A percentile compares a stretch with the other conserved stretches of the same genome.
phyloP scores from a whole-genome alignment of 64 coral and sea anemone genomes.

The Anthopleura sola region DNA sequence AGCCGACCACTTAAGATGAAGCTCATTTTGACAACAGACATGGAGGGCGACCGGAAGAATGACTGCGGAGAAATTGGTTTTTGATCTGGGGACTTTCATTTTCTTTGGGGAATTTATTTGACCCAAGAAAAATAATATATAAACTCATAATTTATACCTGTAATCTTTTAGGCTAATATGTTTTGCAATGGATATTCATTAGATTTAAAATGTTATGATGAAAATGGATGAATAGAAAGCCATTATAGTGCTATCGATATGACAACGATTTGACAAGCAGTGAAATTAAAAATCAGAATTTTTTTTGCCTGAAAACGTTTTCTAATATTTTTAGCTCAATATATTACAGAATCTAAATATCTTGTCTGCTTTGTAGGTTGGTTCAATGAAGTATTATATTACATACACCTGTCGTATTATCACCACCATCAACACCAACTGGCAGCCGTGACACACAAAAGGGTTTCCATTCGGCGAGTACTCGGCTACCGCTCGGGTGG shows the following conservation, averaged over 20 bases:
- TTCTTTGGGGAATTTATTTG: too few species aligned
- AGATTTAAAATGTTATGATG: neutral
- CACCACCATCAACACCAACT: neutral
- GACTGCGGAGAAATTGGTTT: neutral
- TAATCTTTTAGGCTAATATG: too few species aligned
- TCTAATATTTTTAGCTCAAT: too few species aligned
- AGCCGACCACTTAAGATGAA: too few species aligned
- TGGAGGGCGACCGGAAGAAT: neutral
- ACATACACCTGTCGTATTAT: neutral
- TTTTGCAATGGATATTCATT: too few species aligned
- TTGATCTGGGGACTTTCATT: neutral
- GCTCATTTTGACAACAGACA: neutral
- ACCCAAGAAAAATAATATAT: too few species aligned
- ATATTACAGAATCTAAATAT: too few species aligned
- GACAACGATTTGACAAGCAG: too few species aligned
- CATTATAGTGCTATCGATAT: neutral
- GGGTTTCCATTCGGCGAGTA: neutral
- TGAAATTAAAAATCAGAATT: too few species aligned
- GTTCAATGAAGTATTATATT: neutral
- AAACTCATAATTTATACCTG: too few species aligned
- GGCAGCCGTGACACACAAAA: neutral
- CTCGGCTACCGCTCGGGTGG: neutral
- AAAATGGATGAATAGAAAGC: neutral
- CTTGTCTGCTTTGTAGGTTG: too few species aligned
- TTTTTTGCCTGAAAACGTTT: too few species aligned